These are phyloP conservation scores for Sisor rabdophorus DNA, from an alignment of 2,113 vertebrate genomes.

Conservation along the genomic window DNA sequence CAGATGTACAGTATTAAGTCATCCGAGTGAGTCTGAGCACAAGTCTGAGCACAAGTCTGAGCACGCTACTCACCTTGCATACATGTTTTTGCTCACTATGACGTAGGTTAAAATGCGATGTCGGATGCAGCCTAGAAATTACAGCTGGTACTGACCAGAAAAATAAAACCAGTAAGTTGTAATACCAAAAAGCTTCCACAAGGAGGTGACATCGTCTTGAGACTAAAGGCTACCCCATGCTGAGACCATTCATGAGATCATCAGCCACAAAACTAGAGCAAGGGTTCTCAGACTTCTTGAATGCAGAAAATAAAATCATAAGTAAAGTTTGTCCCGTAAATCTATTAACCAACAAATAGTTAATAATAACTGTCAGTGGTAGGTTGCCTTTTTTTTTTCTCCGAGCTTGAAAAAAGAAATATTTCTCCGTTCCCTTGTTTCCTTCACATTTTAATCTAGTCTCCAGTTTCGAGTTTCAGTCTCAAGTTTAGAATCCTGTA, in stretches of 20 bases:
- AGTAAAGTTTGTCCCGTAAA: too few relatives aligned
- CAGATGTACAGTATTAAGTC: too few relatives aligned
- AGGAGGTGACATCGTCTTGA: conserved; percentile 11
- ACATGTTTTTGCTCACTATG: too few relatives aligned
- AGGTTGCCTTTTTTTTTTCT: background rate
- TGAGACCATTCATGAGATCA: background rate
- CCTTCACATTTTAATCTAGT: background rate
- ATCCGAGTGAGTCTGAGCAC: too few relatives aligned
- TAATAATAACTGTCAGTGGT: background rate
- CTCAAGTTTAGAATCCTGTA: too few relatives aligned
- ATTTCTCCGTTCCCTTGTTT: background rate
- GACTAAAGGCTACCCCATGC: background rate
- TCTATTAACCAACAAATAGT: too few relatives aligned
- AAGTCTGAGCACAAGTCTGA: too few relatives aligned
- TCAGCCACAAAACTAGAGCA: background rate
- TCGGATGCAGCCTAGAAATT: background rate
- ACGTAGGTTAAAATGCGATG: too few relatives aligned
- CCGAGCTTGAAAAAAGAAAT: background rate
- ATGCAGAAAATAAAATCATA: background rate
- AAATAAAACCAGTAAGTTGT: background rate
- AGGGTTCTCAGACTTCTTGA: too few relatives aligned
- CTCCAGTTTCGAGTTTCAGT: too few relatives aligned
- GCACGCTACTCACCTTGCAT: too few relatives aligned
- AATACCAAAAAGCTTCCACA: conserved; percentile 10
- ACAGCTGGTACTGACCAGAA: background rate